Base-by-base conservation (phyloP, 2,797 vertebrate species). In the Micropoecilia bifurca region DNA sequence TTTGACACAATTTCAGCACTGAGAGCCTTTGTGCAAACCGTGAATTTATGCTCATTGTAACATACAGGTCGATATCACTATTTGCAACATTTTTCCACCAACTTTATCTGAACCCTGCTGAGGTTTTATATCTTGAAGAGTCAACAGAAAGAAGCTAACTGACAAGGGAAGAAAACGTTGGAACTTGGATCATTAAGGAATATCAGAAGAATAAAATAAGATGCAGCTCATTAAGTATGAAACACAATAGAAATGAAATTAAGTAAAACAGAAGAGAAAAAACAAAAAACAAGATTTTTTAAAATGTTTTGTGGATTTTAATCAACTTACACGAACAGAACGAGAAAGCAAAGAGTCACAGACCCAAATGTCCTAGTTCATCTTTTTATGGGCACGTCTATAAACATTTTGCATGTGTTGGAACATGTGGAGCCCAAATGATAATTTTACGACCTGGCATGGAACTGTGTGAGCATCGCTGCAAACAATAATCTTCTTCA, bases 1-100 rank as follows among this genome's bases (percentile, higher is more conserved):
- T 90, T 87, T 88, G 53, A 85, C 89, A 90, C 80, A 74, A 47
- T 80, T 82, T 85, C 45, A 69, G 77, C 18, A 36, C 85, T 78
- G 82, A 45, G 45, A 71, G 50, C 82, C 77, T 89, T 91, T 90
- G 73, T 80, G 28, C n/a, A 72, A 71, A 33, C 71, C 59, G 48
- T 76, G 8, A 75, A 75, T 53, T 33, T 83, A 74, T 76, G 84
- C 25, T 43, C 55, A 9, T 41, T 53, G 18, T 41, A 69, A 41
- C 28, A 10, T 33, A 41, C 77, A 61, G 43, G 25, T 55, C 1
- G 53, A 33, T 41, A 16, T 36, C 33, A 39, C 1, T 20, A 36
- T 20, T 66, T 66, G 9, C 22, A 59, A 18, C 48, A 10, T 1
- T 25, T 39, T 59, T 55, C 43, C 43, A 12, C 1, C 36, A 33